Evolutionary conservation across 2,113 vertebrate species (phyloP), one percentile per base, ranked within the genome.

Genomic region (Stigmatopora argus): DNA sequence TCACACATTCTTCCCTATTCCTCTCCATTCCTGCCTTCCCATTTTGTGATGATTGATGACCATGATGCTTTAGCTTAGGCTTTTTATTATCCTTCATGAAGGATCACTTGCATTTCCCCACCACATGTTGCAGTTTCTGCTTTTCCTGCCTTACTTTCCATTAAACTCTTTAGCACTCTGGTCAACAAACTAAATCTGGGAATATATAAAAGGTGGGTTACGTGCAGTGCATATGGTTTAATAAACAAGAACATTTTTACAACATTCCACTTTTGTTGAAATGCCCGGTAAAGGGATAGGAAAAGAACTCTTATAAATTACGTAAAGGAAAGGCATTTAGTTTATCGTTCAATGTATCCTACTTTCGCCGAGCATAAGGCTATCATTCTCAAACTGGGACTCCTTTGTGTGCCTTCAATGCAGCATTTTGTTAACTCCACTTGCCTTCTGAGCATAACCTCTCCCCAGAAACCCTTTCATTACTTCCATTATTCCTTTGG

Each of bases 61-160:
- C 74, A 73, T 78, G 72, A 85, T 80, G 79, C 79, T 78, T 83
- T 75, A 83, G 84, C 74, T 70, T 65, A 64, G 76, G 49, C 74
- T 75, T 76, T 88, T 87, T 83, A 86, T 89, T 83, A 87, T 31
- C 79, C 80, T 87, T 82, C 74, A 81, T 74, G 55, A 65, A 77
- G 55, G 31, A 7, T 53, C 52, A 51, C 62, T 61, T 56, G 69
- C 53, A 14, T 70, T 66, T 65, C 72, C 52, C 65, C 5, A n/a
- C 60, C 45, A 45, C 15, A 13, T 63, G 21, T 55, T 69, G 19
- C 65, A 59, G 55, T 66, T 78, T 65, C 52, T 71, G 23, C 60
- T 72, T 59, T 64, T 56, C 47, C 13, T 19, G 11, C 38, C 71
- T 52, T 49, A 48, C 19, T 17, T 38, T 26, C 66, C 21, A 31